Percentiles rank a stretch among this genome's conserved stretches.
phyloP scores from a whole-genome alignment of 2,888 invertebrate genomes.

The Podabrus alpinus region DNA sequence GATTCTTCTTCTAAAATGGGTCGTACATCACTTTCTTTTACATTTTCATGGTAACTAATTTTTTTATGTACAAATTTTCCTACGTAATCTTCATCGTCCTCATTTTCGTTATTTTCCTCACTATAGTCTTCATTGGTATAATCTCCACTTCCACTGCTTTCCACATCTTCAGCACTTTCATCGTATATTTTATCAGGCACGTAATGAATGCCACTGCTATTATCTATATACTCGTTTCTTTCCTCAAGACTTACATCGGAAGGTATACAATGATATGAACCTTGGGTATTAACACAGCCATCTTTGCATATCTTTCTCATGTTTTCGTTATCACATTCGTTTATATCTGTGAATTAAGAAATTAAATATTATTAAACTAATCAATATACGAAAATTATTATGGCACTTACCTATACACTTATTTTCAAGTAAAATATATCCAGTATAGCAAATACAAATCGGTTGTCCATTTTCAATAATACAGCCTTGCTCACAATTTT shows the following conservation, averaged over 20 bases:
- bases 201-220: not conserved
- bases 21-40: not conserved
- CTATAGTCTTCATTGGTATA: not conserved
- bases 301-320: slow-evolving; percentile 65
- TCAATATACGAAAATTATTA: not conserved
- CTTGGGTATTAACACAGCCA: slow-evolving; percentile 62
- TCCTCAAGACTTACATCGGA: not conserved
- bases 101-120: not conserved
- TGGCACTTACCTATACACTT: slow-evolving; percentile 40
- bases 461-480: slow-evolving; percentile 47
- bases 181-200: not conserved
- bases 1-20: not conserved
- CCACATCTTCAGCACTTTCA: not conserved
- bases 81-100: not conserved
- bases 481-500: slow-evolving; percentile 58
- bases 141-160: not conserved
- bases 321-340: slow-evolving; percentile 62
- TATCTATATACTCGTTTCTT: not conserved
- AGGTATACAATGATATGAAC: slow-evolving; percentile 61
- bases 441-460: slow-evolving; percentile 43
- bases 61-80: not conserved
- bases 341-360: slow-evolving; percentile 55
- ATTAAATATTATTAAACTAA: not conserved
- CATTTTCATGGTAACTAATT: not conserved
- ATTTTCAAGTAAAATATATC: slow-evolving; percentile 38